Percentiles rank a stretch among this genome's conserved stretches.
These are phyloP conservation scores for Octomys mimax DNA, from an alignment of 2,797 vertebrate genomes.

Conservation along the genomic window DNA sequence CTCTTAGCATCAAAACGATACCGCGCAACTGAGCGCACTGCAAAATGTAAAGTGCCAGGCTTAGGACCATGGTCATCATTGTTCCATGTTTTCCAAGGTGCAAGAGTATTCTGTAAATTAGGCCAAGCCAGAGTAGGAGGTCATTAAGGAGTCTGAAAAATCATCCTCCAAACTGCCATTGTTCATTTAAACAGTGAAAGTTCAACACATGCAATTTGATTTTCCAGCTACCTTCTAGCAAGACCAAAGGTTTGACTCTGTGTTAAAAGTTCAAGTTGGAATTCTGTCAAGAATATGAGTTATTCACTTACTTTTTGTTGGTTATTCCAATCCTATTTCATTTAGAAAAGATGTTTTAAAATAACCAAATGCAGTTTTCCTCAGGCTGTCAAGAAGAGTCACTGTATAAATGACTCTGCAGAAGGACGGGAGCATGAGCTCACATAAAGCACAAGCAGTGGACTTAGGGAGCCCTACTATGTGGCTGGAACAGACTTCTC, in stretches of 20 bases:
- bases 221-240: neutral
- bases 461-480: neutral
- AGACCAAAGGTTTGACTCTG: neutral
- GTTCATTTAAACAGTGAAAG: conserved; percentile 49
- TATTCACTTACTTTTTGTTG: neutral
- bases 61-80: neutral
- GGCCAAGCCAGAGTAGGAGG: neutral
- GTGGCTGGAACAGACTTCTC: conserved; percentile 4
- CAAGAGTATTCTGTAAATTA: conserved; percentile 32
- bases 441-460: neutral
- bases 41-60: neutral
- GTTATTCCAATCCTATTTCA: conserved; percentile 8
- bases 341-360: conserved; percentile 45
- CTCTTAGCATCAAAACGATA: neutral
- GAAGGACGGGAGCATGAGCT: neutral
- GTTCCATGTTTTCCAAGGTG: neutral
- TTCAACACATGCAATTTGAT: neutral
- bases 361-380: conserved; percentile 35
- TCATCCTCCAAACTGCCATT: neutral
- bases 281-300: conserved; percentile 46
- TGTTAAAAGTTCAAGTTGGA: conserved; percentile 31
- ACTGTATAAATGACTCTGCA: neutral
- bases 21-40: neutral
- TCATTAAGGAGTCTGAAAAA: neutral
- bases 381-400: neutral